phyloP scores from a whole-genome alignment of 2,888 invertebrate genomes.

The Argyra leucocephala region DNA sequence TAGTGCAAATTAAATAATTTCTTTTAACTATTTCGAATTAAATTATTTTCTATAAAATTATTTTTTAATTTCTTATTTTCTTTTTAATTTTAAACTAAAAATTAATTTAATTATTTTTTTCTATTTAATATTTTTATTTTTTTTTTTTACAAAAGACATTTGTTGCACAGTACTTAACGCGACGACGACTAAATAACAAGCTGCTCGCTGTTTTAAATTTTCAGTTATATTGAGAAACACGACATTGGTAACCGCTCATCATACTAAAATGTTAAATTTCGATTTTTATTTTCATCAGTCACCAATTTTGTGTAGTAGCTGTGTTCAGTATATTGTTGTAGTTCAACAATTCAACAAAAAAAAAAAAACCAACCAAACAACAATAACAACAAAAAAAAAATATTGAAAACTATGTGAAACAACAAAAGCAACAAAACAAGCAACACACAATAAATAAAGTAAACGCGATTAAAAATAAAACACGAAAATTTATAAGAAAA shows the following conservation, averaged over 20 bases:
- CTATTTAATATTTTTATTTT: too few species aligned
- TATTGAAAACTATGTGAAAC: background rate
- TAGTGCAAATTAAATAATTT: too few species aligned
- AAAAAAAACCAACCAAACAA: background rate
- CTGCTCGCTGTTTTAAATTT: too few species aligned
- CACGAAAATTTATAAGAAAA: too few species aligned
- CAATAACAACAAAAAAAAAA: background rate
- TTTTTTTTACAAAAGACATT: too few species aligned
- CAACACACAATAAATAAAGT: too few species aligned
- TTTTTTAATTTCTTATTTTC: background rate
- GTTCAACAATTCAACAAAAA: background rate
- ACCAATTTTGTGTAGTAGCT: background rate
- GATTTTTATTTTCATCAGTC: background rate
- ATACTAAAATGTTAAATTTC: conserved; percentile 1
- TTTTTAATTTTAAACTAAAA: background rate
- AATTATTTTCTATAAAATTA: background rate
- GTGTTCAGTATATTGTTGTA: background rate
- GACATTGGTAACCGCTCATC: background rate
- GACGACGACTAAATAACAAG: too few species aligned
- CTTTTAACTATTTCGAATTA: too few species aligned
- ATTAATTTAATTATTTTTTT: background rate
- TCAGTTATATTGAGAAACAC: background rate
- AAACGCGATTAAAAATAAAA: too few species aligned
- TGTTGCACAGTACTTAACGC: too few species aligned
- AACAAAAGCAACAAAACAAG: background rate